Conservation (phyloP, 2,113 vertebrate species). For the Apistogramma diplotaenia region DNA sequence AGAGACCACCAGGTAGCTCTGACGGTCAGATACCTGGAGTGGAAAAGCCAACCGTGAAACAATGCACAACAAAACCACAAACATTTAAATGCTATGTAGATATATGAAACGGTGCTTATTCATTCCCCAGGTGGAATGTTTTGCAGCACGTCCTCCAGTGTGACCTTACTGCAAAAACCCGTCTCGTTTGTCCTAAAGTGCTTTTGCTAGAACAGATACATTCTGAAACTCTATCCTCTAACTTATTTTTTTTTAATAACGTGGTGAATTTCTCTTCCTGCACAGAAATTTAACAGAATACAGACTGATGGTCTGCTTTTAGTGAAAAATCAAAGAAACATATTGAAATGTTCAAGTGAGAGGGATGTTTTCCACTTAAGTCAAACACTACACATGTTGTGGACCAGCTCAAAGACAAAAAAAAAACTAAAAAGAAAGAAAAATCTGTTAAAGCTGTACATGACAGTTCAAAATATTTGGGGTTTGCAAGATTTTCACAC, state of each 20-base stretch:
- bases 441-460: neutral
- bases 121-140: neutral
- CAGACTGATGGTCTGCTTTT: neutral
- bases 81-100: neutral
- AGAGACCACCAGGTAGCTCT: conserved; percentile 89
- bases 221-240: neutral
- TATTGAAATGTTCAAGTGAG: neutral
- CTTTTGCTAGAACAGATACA: neutral
- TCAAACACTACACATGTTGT: fast-evolving
- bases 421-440: neutral
- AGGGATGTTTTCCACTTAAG: neutral
- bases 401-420: fast-evolving
- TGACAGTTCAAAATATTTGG: too few relatives aligned
- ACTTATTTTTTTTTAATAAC: neutral
- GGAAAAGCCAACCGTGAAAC: neutral
- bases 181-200: neutral
- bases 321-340: neutral
- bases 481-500: neutral
- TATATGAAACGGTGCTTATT: neutral
- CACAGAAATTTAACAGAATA: neutral
- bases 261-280: neutral
- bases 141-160: fast-evolving
- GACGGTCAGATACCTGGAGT: conserved; percentile 87
- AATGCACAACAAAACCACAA: neutral
- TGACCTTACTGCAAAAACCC: neutral